Conservation (phyloP, 2,797 vertebrate genomes). For the Epinephelus coioides region DNA sequence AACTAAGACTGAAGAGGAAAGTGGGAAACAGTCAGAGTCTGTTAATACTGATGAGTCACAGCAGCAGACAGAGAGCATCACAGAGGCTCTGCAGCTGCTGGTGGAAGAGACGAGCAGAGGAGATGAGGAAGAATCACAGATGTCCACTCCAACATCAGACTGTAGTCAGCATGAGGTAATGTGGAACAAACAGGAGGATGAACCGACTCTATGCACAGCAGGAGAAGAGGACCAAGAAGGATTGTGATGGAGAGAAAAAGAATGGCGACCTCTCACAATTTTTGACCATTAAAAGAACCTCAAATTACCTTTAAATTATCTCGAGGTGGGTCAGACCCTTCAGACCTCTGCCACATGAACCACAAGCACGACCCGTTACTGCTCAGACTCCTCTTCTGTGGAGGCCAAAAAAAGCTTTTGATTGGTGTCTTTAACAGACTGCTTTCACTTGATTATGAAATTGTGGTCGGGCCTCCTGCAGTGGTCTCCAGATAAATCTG, state of each 20-base stretch:
- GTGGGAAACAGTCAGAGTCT: not conserved
- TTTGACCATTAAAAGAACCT: not conserved
- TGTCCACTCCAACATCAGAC: not conserved
- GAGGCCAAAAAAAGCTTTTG: not conserved
- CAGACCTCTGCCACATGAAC: not conserved
- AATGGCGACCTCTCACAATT: not conserved
- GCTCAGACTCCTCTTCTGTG: not conserved
- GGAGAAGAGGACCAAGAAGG: slow-evolving; percentile 17
- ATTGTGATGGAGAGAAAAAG: not conserved
- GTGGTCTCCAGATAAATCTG: not conserved
- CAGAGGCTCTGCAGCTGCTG: slow-evolving; percentile 31
- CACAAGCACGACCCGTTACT: not conserved
- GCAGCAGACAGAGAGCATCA: slow-evolving; percentile 22
- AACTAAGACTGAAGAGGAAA: slow-evolving; percentile 16
- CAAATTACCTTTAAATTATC: too few relatives aligned
- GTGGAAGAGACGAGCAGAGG: slow-evolving; percentile 38
- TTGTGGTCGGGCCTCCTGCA: not conserved
- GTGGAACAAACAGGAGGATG: slow-evolving; percentile 7
- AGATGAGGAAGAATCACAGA: slow-evolving; percentile 14
- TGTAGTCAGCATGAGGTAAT: slow-evolving; percentile 2
- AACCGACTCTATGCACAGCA: not conserved
- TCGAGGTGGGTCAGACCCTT: not conserved
- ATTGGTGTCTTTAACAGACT: not conserved
- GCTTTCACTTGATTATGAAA: not conserved
- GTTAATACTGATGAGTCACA: not conserved